Evolutionary conservation across 2,797 vertebrate species (phyloP), one percentile per base, ranked within the genome.

Genomic region (Yasuhikotakia modesta): DNA sequence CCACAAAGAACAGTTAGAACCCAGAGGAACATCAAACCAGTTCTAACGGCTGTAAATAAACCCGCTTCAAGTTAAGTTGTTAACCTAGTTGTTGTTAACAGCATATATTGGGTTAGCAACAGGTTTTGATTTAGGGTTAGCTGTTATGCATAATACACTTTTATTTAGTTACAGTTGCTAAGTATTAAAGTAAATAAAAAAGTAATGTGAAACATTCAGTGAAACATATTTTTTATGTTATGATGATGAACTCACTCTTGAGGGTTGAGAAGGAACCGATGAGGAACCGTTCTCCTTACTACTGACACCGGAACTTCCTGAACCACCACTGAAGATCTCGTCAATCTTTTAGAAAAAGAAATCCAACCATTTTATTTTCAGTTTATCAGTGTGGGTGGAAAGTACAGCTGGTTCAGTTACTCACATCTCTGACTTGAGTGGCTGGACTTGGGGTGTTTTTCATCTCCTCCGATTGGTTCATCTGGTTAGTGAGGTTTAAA

Each of bases 401-500:
- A 0, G 0, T 14, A 7, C n/a, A 55, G 8, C 1, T 30, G n/a
- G 10, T 63, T 21, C 1, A 19, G 45, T 35, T 27, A 76, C 84
- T 74, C 55, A 84, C 85, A 17, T 81, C 52, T 73, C 87, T 93
- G 87, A 98, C 97, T 94, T 96, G 95, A 90, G 88, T 94, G 75
- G 85, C 85, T 79, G 90, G 86, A 88, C 66, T 91, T 39, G 93
- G 84, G 72, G 82, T 90, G 81, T 85, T 90, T 88, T 95, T 96
- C 43, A 83, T 86, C 79, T 97, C 96, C 85, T 96, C 95, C 73
- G 94, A 88, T 68, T 91, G 85, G 75, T 75, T 94, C 77, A 95
- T 91, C 82, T 93, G 94, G 87, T 88, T 95, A 82, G 95, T 87
- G 87, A 98, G 94, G 89, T 94, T 95, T 88, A 99, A 89, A 86